Conservation (phyloP, 2,797 vertebrate species). For the Miichthys miiuy region DNA sequence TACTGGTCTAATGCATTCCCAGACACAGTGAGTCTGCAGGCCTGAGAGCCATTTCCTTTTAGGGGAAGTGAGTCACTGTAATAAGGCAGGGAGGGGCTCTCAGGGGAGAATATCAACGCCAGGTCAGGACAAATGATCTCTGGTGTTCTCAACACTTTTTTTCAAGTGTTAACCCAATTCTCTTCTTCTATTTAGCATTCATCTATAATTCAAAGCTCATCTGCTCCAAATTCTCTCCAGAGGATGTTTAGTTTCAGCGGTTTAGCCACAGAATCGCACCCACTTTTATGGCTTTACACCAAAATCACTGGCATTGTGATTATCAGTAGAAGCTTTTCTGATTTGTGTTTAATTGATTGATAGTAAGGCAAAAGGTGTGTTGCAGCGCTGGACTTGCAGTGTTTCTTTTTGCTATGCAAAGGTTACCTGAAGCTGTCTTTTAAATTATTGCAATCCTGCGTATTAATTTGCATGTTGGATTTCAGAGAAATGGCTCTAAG, state of each 20-base stretch:
- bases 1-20: slow-evolving; percentile 76
- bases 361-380: not conserved
- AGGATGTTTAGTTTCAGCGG: slow-evolving; percentile 5
- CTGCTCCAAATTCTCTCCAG: slow-evolving; percentile 20
- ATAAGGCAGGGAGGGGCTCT: slow-evolving; percentile 81
- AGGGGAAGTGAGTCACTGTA: slow-evolving; percentile 83
- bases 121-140: slow-evolving; percentile 67
- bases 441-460: not conserved
- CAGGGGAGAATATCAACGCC: slow-evolving; percentile 72
- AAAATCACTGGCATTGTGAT: slow-evolving; percentile 1
- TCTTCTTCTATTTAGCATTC: slow-evolving; percentile 45
- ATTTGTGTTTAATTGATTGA: not conserved
- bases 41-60: slow-evolving; percentile 82
- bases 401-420: slow-evolving; percentile 6
- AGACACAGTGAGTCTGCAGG: slow-evolving; percentile 76
- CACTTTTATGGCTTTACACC: slow-evolving; percentile 14
- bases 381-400: not conserved
- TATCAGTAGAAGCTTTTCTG: slow-evolving; percentile 10
- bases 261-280: not conserved
- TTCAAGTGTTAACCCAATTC: slow-evolving; percentile 33
- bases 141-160: slow-evolving; percentile 43
- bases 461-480: slow-evolving; percentile 24
- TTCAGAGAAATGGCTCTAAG: slow-evolving; percentile 17
- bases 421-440: slow-evolving; percentile 10
- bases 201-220: slow-evolving; percentile 19